Evolutionary conservation across 2,797 vertebrate genomes (phyloP), one percentile per base, ranked within the genome.

Genomic region (Carduelis carduelis): DNA sequence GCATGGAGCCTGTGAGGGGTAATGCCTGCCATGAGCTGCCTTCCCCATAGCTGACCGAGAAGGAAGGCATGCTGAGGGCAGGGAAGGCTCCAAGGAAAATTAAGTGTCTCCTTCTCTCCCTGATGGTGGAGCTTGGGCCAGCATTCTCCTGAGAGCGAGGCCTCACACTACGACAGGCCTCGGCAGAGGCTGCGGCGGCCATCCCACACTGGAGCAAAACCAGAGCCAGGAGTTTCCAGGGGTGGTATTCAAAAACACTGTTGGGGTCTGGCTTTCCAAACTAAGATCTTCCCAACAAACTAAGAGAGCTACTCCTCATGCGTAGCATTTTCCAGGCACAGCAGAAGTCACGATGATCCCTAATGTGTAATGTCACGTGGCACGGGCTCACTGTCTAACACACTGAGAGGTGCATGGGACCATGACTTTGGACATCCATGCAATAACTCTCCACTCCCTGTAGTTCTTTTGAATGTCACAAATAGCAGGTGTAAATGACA

Each of bases 121-220:
- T 0, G 0, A 8, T 22, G n/a, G 27, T 50, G 44, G 24, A 80
- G 4, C 18, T 50, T 47, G 47, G 14, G 27, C 14, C 1, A 2
- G 18, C 13, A 28, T 39, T 20, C 20, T 56, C 9, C 23, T 0
- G 0, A 9, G 26, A 49, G 6, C 0, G 0, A 19, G 39, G 18
- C 26, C 20, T 64, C 1, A 0, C 7, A 8, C 21, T 21, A 2
- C 0, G 2, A 14, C 3, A 8, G 32, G 14, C 27, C 60, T 52
- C 2, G 0, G 44, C 11, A 10, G 52, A 1, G 2, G n/a, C 43
- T 5, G 2, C 2, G 1, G 30, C 80, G 75, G 71, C 49, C 39
- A 12, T 35, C 12, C 14, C 32, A 17, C 5, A 1, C 26, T 4
- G 3, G 11, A 86, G 17, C 23, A 43, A 81, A 44, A 4, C 6